Evolutionary conservation across 1,140 invertebrate species (phyloP), one percentile per base, ranked within the genome.

Genomic region (Drosophila bocki): DNA sequence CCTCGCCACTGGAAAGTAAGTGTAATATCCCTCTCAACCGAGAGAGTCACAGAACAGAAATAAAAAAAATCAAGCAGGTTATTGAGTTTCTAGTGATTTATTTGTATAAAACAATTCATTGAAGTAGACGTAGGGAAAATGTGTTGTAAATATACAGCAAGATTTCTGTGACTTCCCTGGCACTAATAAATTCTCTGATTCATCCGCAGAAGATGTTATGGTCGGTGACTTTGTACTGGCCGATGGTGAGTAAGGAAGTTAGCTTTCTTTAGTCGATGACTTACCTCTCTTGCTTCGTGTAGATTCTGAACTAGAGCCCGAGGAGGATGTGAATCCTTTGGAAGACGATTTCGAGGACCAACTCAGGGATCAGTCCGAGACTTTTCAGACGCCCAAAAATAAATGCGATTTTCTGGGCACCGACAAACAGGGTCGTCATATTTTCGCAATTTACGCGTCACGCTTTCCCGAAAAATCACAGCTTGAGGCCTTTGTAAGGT

Each of bases 371-470:
- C 91, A 92, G 45, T 69, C 91, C 0, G 91, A 87, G 19, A 75
- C 64, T 15, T 81, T 84, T 72, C 86, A 80, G 39, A 37, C 53
- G 8, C 62, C 60, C 32, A 91, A 84, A 63, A 91, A 79, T 41
- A 91, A 85, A 72, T 93, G 92, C 62, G 92, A 93, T 69, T 93
- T 92, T 44, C 77, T 93, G 32, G 92, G 92, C 17, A 93, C 92
- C 6, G 92, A 93, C 95, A 92, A 91, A 48, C 92, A 93, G 82
- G 98, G 98, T 26, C 95, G 98, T 69, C 98, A 98, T 94, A 96
- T 99, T 51, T 99, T 99, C 91, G 97, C 98, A 45, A 97, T 99
- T 54, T 99, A 98, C 57, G 97, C 98, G 17, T 99, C 97, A 91
- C 96, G 97, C 90, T 95, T 99, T 81, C 98, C 98, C n/a, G 95